Base-by-base conservation (phyloP, 1,140 invertebrate genomes). In the Drosophila mayri region DNA sequence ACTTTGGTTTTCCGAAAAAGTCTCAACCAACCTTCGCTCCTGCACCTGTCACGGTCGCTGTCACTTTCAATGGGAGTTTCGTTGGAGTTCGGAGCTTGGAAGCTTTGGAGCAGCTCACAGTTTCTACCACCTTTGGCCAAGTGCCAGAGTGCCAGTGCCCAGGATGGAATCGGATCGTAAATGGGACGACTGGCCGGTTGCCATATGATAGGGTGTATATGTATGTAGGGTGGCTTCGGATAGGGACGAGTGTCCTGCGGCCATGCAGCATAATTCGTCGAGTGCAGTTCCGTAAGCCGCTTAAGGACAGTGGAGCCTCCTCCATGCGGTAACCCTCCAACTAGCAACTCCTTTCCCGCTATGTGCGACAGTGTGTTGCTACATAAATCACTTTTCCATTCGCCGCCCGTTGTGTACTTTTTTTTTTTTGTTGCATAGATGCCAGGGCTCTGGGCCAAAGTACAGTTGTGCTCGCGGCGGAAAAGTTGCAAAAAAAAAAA, bases 221-320 rank as follows among this genome's bases (percentile, higher is more conserved):
- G 25, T 10, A n/a, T 10, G 14, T 5, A 10, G 16, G 46, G 14
- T 14, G 6, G n/a, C 6, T 16, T 25, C 25, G 12, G 8, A 10
- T 7, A 18, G 28, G 14, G 16, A 16, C 16, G 30, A 65, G 38
- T 38, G 35, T 44, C 60, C 79, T 63, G 57, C 44, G 55, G 74
- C 68, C 41, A 57, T 78, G 82, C 75, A 62, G 79, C 79, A 87
- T 87, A 87, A 86, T 81, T 71, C 62, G 75, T 60, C 65, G 68
- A 70, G 61, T 70, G 71, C 54, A 50, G 54, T 54, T 59, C 57
- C 66, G 35, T 87, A 79, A 87, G 82, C 83, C 54, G 80, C 80
- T 82, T 83, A 75, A 78, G 63, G 63, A 41, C 74, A 59, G 55
- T 41, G 57, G 57, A 62, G 57, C 62, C 62, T 30, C 47, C 30